Conservation (phyloP, 2,797 vertebrate genomes). For the Cercopithecus petaurista region DNA sequence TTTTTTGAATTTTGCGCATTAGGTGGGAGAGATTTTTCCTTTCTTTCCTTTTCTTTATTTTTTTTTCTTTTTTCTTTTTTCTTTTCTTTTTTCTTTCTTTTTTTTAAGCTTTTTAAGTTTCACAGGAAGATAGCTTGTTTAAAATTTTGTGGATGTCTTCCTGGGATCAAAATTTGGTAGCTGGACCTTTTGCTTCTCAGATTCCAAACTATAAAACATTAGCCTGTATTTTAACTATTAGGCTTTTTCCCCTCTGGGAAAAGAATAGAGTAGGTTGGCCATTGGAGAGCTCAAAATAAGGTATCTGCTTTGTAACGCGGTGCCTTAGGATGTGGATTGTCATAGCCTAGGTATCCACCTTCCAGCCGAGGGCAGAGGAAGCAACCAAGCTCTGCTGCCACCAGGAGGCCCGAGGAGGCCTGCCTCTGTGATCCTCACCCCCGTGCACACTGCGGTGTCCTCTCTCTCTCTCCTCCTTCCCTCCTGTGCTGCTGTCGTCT, state of each 20-base stretch:
- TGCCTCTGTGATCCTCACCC: background rate
- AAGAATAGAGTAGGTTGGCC: background rate
- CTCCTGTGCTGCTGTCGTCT: slow-evolving; percentile 41
- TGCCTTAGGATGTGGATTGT: background rate
- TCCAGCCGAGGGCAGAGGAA: background rate
- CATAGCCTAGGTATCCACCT: background rate
- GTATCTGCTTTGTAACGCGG: background rate
- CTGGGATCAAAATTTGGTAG: slow-evolving; percentile 47
- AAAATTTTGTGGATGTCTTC: slow-evolving; percentile 70
- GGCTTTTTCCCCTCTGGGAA: background rate
- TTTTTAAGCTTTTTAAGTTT: slow-evolving; percentile 60
- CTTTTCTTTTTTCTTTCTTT: background rate
- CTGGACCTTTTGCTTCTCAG: slow-evolving; percentile 71
- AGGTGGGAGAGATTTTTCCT: slow-evolving; percentile 17
- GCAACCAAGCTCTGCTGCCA: slow-evolving; percentile 10
- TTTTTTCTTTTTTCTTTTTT: background rate
- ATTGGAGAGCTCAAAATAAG: background rate
- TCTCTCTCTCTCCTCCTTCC: background rate
- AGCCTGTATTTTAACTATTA: slow-evolving; percentile 20
- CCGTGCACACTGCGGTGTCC: background rate
- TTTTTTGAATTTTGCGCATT: slow-evolving; percentile 43
- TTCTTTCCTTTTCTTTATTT: background rate
- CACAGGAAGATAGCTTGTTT: slow-evolving; percentile 62
- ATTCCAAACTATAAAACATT: slow-evolving; percentile 53
- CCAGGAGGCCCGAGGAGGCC: slow-evolving; percentile 37